These are phyloP conservation scores for Danio rerio DNA, from an alignment of 2,113 vertebrate species.

Conservation along the genomic window GRCz12tu NC_133190.1:42485501-42486000, in stretches of 20 bases:
- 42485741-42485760: neutral
- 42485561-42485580: too few species aligned
- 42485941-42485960: conserved; percentile 57
- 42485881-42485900: conserved; percentile 62
- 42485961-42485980: conserved; percentile 63
- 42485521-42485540: too few species aligned
- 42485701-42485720: conserved; percentile 11
- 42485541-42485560: too few species aligned
- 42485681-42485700: too few species aligned
- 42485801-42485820: conserved; percentile 12
- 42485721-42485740: neutral
- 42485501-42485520: too few species aligned
- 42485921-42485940: conserved; percentile 57
- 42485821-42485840: conserved; percentile 54
- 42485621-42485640: too few species aligned
- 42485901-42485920: conserved; percentile 60
- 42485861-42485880: conserved; percentile 56
- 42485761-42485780: neutral
- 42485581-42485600: too few species aligned
- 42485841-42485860: conserved; percentile 40
- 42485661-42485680: too few species aligned
- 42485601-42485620: too few species aligned
- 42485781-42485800: conserved; percentile 32
- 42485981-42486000: conserved; percentile 44
- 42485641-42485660: too few species aligned